phyloP scores from a whole-genome alignment of 2,113 vertebrate genomes.

The Coryphaenoides rupestris region DNA sequence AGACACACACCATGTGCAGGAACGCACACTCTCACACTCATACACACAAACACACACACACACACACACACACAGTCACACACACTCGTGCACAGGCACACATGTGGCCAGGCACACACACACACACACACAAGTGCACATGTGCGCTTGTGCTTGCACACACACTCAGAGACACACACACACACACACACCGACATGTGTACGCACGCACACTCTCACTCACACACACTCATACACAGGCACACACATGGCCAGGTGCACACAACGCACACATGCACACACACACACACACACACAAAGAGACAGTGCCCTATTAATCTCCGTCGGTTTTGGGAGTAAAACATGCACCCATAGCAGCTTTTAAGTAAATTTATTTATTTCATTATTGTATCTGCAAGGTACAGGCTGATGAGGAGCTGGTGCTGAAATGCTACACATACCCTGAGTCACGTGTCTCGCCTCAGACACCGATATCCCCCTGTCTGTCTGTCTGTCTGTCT shows the following conservation, averaged over 20 bases:
- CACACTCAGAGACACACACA: background rate
- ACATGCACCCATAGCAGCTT: constrained; percentile 36
- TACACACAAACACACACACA: background rate
- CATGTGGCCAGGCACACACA: constrained; percentile 1
- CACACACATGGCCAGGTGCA: background rate
- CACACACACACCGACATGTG: too few species aligned
- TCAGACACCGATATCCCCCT: background rate
- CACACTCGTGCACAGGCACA: constrained; percentile 9
- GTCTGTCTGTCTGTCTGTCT: constrained; percentile 1
- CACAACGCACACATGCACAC: background rate
- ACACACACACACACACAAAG: constrained; percentile 7
- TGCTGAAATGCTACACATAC: constrained; percentile 51
- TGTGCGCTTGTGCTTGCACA: constrained; percentile 7
- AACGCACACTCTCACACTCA: background rate
- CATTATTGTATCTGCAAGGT: constrained; percentile 42
- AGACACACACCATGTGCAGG: constrained; percentile 8
- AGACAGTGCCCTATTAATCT: constrained; percentile 36
- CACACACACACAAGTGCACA: constrained; percentile 9
- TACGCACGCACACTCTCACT: background rate
- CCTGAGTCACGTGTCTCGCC: constrained; percentile 29
- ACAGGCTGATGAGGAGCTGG: constrained; percentile 45
- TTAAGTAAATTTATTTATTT: constrained; percentile 36
- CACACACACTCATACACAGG: background rate
- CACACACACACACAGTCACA: constrained; percentile 9
- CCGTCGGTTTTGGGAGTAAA: constrained; percentile 32